Evolutionary conservation across 2,888 invertebrate genomes (phyloP).

Genomic region (Parnassius orleans): DNA sequence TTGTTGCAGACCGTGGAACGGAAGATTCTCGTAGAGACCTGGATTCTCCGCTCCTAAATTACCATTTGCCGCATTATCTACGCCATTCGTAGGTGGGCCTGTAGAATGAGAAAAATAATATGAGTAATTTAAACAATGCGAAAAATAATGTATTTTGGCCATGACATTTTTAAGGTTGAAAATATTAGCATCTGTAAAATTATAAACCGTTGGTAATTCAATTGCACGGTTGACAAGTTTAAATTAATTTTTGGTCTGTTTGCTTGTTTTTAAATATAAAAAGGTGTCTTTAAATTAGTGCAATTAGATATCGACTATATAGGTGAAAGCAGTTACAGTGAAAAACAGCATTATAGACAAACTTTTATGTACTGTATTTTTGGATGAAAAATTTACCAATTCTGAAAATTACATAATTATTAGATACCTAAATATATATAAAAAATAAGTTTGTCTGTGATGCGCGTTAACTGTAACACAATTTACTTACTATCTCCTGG

Average conservation of each 20-base stretch:
- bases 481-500: slow-evolving; percentile 81
- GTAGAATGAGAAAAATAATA: slow-evolving; percentile 27
- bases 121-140: not conserved
- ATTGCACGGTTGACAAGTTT: no score
- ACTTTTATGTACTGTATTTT: no score
- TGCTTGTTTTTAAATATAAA: not conserved
- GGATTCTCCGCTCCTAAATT: slow-evolving; percentile 87
- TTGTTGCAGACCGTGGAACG: slow-evolving; percentile 96
- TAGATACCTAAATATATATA: no score
- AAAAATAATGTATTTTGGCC: not conserved
- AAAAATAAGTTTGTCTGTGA: not conserved
- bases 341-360: slow-evolving; percentile 1
- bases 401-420: no score
- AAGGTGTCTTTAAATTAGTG: not conserved
- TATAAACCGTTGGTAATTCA: no score
- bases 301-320: not conserved
- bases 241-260: no score
- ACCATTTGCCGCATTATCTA: slow-evolving; percentile 83
- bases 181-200: no score
- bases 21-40: slow-evolving; percentile 96
- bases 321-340: slow-evolving; percentile 13
- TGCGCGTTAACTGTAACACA: slow-evolving; percentile 29
- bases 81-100: slow-evolving; percentile 80
- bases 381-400: no score
- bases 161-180: no score